Base-by-base conservation (phyloP, 2,888 invertebrate genomes). In the Drosophila birchii region DNA sequence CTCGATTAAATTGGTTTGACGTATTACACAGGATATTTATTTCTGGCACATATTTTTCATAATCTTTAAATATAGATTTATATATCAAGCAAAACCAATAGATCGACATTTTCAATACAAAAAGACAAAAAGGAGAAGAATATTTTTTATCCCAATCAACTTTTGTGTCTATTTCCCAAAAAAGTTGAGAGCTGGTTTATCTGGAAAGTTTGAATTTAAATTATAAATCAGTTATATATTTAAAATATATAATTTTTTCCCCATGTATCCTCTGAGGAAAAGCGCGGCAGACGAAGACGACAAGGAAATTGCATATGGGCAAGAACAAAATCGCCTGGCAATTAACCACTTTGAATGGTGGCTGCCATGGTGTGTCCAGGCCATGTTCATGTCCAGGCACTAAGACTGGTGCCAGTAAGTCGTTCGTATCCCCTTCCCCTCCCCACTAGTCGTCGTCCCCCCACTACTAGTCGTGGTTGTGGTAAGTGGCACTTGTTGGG, bases 231-330 rank as follows among this genome's bases (percentile, higher is more conserved):
- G 18, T 5, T 41, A 41, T 18, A 39, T 36, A 7, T 38, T 2
- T 0, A 38, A 38, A 38, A 5, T 12, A 6, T 43, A 20, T 5
- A 20, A 5, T 7, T 43, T 43, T 43, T 43, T 20, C 20, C 3
- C 7, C 3, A 7, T 14, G 43, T 53, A 29, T 43, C n/a, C 8
- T 6, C 7, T 3, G 43, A 38, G 45, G 11, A 29, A 38, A 54
- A 47, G 43, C 49, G 64, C 38, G 26, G 43, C 43, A 29, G 54
- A 58, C 75, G 54, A 66, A 54, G 53, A 55, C 54, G 75, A 66
- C 78, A 75, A 56, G 61, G 58, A 83, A 87, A 87, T 87, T 87
- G 83, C 86, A 74, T 76, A 67, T 72, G 64, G 58, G 38, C 64
- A 53, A 57, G 69, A 68, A 56, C 58, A 68, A 68, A 68, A 68